These are phyloP conservation scores for Campylomormyrus numenius DNA, from an alignment of 2,113 vertebrate species.

Conservation along the genomic window DNA sequence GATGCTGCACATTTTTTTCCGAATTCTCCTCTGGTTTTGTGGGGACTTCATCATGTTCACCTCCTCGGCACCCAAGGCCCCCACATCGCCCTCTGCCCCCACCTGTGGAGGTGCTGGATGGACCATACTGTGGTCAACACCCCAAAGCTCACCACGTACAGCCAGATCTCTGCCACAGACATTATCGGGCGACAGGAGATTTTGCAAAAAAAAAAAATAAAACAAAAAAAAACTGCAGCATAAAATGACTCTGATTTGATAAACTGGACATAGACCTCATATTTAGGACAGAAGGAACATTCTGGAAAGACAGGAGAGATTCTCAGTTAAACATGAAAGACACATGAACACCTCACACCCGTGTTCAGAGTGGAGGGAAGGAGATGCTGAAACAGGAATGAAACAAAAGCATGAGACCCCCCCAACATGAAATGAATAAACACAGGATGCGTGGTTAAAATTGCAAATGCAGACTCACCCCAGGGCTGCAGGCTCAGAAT, in stretches of 20 bases:
- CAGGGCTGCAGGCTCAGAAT: not conserved
- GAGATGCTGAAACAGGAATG: not conserved
- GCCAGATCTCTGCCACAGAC: not conserved
- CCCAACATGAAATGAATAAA: not conserved
- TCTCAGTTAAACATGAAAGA: not conserved
- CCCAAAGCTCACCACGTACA: not conserved
- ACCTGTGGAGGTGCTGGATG: not conserved
- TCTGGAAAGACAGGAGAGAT: not conserved
- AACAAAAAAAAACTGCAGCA: not conserved
- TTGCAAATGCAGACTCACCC: constrained; percentile 12
- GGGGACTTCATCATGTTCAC: not conserved
- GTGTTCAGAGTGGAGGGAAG: not conserved
- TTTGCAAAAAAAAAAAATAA: not conserved
- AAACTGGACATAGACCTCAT: not conserved
- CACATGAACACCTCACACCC: not conserved
- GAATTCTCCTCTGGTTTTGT: not conserved
- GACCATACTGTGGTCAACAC: not conserved
- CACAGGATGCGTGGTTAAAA: not conserved
- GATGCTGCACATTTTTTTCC: not conserved
- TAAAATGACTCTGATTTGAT: not conserved
- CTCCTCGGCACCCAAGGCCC: not conserved
- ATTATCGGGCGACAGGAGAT: not conserved
- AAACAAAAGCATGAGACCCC: not conserved
- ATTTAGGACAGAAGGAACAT: not conserved
- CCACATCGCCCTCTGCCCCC: not conserved